Percentiles rank a stretch among this genome's conserved stretches.
Evolutionary conservation across 2,113 vertebrate genomes (phyloP).

Genomic region (Neogobius melanostomus): DNA sequence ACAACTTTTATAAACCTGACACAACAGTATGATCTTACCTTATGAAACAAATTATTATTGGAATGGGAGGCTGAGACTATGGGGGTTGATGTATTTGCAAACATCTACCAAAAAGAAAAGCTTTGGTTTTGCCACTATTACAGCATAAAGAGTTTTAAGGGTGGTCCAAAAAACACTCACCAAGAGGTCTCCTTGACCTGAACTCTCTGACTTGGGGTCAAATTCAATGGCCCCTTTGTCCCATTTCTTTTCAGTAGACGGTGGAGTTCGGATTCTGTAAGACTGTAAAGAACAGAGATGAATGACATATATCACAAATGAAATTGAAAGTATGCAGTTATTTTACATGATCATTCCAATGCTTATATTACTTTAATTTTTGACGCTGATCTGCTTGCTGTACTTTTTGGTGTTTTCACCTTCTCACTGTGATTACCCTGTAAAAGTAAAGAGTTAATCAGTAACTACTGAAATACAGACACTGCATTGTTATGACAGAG

Average conservation of each 20-base stretch:
- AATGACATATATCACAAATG: slow-evolving; percentile 21
- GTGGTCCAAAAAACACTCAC: slow-evolving; percentile 68
- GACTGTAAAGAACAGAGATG: slow-evolving; percentile 69
- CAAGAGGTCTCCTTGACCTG: slow-evolving; percentile 84
- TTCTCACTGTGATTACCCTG: slow-evolving; percentile 1
- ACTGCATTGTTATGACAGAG: neutral
- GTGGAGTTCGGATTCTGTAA: slow-evolving; percentile 86
- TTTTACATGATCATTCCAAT: slow-evolving; percentile 5
- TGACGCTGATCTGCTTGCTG: slow-evolving; percentile 35
- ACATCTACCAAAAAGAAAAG: slow-evolving; percentile 39
- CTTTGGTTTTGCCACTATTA: neutral
- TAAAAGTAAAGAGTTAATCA: neutral
- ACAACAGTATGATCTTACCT: slow-evolving; percentile 40
- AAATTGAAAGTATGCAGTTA: neutral
- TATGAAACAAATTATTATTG: slow-evolving; percentile 31
- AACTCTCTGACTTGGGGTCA: slow-evolving; percentile 87
- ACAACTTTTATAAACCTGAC: neutral
- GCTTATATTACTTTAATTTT: slow-evolving; percentile 70
- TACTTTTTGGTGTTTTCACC: slow-evolving; percentile 46
- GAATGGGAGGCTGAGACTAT: neutral
- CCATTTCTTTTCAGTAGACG: slow-evolving; percentile 60
- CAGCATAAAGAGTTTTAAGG: neutral
- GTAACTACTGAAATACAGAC: neutral
- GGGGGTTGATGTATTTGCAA: slow-evolving; percentile 17
- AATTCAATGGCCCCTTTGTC: slow-evolving; percentile 78